Evolutionary conservation across 2,113 vertebrate species (phyloP).

Genomic region (Malurus melanocephalus): DNA sequence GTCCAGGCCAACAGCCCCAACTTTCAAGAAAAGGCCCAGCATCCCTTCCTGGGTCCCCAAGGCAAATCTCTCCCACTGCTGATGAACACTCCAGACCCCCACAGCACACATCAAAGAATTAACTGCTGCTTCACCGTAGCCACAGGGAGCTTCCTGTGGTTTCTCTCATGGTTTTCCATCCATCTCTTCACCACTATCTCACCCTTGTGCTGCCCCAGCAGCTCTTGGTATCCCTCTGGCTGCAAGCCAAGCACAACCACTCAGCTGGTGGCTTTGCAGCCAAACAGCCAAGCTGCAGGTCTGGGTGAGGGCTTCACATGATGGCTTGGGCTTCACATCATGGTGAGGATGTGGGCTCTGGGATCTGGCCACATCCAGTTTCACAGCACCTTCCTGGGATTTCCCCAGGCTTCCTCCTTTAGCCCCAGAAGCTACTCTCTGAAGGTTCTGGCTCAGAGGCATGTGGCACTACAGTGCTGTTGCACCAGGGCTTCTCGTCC

Average conservation of each 20-base stretch:
- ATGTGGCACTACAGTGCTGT: neutral
- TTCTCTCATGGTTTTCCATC: accelerated
- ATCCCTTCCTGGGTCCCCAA: neutral
- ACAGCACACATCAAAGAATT: neutral
- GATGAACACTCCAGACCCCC: neutral
- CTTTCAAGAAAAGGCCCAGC: neutral
- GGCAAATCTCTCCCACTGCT: neutral
- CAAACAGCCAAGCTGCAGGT: neutral
- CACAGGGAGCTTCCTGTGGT: neutral
- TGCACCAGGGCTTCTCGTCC: neutral
- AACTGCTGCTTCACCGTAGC: neutral
- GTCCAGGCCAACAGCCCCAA: neutral
- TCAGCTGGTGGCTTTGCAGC: accelerated
- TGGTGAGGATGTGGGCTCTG: accelerated
- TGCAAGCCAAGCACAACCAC: accelerated
- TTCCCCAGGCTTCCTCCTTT: neutral
- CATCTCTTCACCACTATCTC: neutral
- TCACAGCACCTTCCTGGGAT: accelerated
- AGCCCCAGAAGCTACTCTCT: neutral
- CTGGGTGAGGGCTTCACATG: accelerated
- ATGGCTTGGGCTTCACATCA: accelerated
- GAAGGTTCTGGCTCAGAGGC: neutral
- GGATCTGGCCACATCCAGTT: neutral
- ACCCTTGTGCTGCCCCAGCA: neutral
- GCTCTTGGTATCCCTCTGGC: neutral